Conservation (phyloP, 1,140 invertebrate genomes). For the Bombus consobrinus region DNA sequence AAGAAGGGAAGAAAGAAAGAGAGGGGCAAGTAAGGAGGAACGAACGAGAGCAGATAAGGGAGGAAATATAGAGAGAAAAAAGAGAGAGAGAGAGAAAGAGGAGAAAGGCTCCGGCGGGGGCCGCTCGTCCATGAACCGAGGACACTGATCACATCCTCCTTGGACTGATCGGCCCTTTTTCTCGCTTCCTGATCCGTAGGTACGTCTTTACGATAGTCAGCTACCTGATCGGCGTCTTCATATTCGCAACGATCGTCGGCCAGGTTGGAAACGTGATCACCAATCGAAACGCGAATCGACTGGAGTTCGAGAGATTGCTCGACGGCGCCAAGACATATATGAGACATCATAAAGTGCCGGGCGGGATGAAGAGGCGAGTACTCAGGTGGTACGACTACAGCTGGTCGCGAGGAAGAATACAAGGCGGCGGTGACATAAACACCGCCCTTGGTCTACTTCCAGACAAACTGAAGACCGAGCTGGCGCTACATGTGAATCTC, state of each 20-base stretch:
- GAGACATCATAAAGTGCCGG: slow-evolving; percentile 97
- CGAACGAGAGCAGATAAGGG: slow-evolving; percentile 58
- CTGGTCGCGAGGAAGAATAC: slow-evolving; percentile 97
- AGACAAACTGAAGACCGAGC: slow-evolving; percentile 97
- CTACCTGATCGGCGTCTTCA: slow-evolving; percentile 98
- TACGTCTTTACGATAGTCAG: slow-evolving; percentile 98
- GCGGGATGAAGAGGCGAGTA: slow-evolving; percentile 96
- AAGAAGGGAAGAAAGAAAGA: slow-evolving; percentile 11
- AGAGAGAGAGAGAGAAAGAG: slow-evolving; percentile 64
- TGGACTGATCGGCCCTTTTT: slow-evolving; percentile 75
- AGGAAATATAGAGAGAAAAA: slow-evolving; percentile 55
- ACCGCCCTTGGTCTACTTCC: slow-evolving; percentile 95
- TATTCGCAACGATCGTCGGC: slow-evolving; percentile 98
- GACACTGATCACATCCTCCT: slow-evolving; percentile 64
- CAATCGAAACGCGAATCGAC: slow-evolving; percentile 97
- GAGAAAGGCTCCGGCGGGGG: slow-evolving; percentile 81
- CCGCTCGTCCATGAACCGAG: slow-evolving; percentile 77
- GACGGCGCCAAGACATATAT: slow-evolving; percentile 98
- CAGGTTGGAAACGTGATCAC: slow-evolving; percentile 99
- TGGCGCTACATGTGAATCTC: slow-evolving; percentile 97
- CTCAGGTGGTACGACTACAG: slow-evolving; percentile 99
- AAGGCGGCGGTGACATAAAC: slow-evolving; percentile 97
- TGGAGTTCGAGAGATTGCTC: slow-evolving; percentile 96
- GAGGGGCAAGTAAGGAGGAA: slow-evolving; percentile 42
- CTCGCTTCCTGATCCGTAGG: slow-evolving; percentile 85